Conservation (phyloP, 2,797 vertebrate species). For the Hippopotamyrus pictus region DNA sequence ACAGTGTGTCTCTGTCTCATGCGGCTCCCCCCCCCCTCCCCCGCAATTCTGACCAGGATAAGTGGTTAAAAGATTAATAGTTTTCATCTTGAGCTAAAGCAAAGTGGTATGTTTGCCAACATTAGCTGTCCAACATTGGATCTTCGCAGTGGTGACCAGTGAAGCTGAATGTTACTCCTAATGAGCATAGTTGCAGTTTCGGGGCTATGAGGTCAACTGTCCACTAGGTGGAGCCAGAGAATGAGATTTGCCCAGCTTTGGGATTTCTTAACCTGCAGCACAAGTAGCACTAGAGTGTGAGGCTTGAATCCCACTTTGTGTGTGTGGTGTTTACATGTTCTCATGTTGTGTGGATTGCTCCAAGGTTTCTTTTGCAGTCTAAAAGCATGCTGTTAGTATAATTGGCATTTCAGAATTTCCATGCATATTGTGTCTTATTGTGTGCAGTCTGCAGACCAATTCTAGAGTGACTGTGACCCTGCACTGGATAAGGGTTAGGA, state of each 20-base stretch:
- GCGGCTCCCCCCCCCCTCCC: background rate
- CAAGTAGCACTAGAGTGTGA: background rate
- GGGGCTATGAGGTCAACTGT: constrained; percentile 20
- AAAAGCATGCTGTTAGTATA: background rate
- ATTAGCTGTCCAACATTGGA: background rate
- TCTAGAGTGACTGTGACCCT: background rate
- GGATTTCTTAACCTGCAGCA: background rate
- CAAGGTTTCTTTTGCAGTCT: background rate
- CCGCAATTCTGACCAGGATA: background rate
- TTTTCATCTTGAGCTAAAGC: background rate
- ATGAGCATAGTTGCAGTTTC: background rate
- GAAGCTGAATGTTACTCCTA: background rate
- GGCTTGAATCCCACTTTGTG: background rate
- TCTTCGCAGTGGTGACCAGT: background rate
- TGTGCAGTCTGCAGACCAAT: background rate
- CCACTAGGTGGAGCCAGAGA: constrained; percentile 58
- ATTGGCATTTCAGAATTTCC: background rate
- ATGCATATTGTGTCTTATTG: background rate
- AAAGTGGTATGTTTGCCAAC: background rate
- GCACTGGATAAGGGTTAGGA: background rate
- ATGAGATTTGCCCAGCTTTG: background rate
- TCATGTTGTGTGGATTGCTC: background rate
- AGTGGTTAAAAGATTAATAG: background rate
- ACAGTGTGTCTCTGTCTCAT: too few species aligned
- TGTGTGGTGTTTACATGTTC: background rate